phyloP scores from a whole-genome alignment of 64 coral and sea anemone species.

The Montipora cactus region DNA sequence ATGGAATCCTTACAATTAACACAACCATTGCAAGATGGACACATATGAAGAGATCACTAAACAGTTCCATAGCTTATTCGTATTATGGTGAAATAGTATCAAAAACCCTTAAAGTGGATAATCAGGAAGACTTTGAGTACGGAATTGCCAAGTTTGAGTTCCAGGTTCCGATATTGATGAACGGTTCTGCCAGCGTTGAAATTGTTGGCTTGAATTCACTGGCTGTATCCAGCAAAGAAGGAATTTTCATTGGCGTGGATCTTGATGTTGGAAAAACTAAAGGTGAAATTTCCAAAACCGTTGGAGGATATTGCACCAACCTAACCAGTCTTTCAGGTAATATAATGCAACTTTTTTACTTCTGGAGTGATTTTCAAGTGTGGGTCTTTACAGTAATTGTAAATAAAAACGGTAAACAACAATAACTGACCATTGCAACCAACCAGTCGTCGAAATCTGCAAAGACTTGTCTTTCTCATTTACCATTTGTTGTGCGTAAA shows the following conservation, averaged over 20 bases:
- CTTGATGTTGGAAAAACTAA: conserved; percentile 5
- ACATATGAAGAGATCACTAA: conserved; percentile 6
- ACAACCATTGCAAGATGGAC: conserved; percentile 48
- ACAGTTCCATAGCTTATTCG: conserved; percentile 47
- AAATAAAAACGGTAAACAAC: no score
- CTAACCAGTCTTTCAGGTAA: neutral
- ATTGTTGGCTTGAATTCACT: conserved; percentile 21
- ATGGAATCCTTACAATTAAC: conserved; percentile 39
- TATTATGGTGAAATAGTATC: conserved; percentile 29
- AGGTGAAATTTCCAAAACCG: neutral
- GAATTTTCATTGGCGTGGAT: conserved; percentile 59
- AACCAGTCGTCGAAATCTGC: no score
- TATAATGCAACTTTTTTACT: no score
- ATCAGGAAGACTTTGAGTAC: neutral
- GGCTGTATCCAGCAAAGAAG: conserved; percentile 19
- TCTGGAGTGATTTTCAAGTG: no score
- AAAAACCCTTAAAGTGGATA: neutral
- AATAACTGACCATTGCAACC: no score
- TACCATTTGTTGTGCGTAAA: no score
- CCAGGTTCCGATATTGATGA: conserved; percentile 58
- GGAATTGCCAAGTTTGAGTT: conserved; percentile 48
- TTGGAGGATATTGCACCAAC: conserved; percentile 58
- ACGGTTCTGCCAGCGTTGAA: conserved; percentile 38
- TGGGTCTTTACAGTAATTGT: no score
- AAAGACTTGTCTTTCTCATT: no score